Evolutionary conservation across 2,113 vertebrate species (phyloP).

Genomic region (Oenanthe melanoleuca): DNA sequence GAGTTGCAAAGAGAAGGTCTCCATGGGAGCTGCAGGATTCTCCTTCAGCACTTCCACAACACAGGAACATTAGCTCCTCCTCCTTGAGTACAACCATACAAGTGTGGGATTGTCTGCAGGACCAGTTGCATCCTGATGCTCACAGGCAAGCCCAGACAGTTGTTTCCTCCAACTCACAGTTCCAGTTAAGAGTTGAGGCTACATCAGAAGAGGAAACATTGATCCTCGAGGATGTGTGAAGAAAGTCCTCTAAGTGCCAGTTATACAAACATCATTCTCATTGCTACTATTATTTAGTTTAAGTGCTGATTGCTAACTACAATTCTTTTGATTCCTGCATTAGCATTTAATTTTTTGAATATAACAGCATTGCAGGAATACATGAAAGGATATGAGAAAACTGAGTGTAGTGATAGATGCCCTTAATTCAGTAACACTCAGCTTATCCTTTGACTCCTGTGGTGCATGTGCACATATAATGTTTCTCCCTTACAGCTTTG

Average conservation of each 20-base stretch:
- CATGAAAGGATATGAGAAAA: neutral
- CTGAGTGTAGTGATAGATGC: neutral
- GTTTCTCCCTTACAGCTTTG: neutral
- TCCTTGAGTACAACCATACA: neutral
- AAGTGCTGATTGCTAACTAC: neutral
- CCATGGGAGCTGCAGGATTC: neutral
- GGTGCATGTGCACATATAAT: neutral
- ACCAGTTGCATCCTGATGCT: rapidly evolving
- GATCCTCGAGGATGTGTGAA: neutral
- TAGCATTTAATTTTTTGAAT: neutral
- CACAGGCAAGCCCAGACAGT: neutral
- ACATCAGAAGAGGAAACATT: neutral
- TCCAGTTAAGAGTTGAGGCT: neutral
- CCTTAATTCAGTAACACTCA: neutral
- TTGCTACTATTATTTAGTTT: neutral
- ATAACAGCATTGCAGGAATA: neutral
- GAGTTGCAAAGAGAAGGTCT: neutral
- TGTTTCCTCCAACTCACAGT: neutral
- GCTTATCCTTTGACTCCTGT: neutral
- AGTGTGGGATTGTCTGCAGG: neutral
- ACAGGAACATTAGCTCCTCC: neutral
- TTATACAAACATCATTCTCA: neutral
- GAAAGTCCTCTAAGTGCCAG: neutral
- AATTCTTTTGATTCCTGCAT: neutral
- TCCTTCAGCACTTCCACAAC: neutral